A percentile compares a stretch with the other conserved stretches of the same genome.
Conservation (phyloP, 2,797 vertebrate genomes). For the Tangara arthus region DNA sequence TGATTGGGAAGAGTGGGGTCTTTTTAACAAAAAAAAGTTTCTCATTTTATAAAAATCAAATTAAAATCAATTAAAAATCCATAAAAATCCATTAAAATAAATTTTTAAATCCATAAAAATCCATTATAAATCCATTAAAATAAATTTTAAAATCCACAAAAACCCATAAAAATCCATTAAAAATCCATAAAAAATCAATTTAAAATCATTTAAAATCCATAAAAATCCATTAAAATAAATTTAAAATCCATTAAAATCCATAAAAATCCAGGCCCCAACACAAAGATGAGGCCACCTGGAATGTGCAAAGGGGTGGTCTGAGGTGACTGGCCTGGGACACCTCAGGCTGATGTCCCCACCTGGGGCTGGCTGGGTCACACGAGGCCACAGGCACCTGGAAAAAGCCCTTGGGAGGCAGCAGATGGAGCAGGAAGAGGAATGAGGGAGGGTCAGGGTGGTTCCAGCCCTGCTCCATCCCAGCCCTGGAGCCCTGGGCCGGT, state of each 20-base stretch:
- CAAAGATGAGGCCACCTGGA: rapidly evolving
- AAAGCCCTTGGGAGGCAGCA: background rate
- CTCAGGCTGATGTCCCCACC: background rate
- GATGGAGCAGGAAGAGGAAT: background rate
- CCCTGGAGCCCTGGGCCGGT: background rate
- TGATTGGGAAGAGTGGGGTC: rapidly evolving
- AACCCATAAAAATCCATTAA: background rate
- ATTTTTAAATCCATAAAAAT: no score
- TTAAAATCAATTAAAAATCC: background rate
- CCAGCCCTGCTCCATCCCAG: background rate
- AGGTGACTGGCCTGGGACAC: rapidly evolving
- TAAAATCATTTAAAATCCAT: background rate
- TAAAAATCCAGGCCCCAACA: background rate
- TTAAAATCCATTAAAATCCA: no score
- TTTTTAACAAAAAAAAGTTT: background rate
- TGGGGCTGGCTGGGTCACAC: background rate
- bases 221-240: background rate
- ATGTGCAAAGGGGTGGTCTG: background rate
- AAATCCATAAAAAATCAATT: no score
- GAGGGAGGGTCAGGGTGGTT: rapidly evolving
- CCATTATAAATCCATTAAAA: background rate
- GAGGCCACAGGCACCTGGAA: background rate
- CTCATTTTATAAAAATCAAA: background rate
- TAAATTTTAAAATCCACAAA: no score
- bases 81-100: background rate